These are phyloP conservation scores for Salarias fasciatus DNA, from an alignment of 2,797 vertebrate genomes.

Conservation along the genomic window DNA sequence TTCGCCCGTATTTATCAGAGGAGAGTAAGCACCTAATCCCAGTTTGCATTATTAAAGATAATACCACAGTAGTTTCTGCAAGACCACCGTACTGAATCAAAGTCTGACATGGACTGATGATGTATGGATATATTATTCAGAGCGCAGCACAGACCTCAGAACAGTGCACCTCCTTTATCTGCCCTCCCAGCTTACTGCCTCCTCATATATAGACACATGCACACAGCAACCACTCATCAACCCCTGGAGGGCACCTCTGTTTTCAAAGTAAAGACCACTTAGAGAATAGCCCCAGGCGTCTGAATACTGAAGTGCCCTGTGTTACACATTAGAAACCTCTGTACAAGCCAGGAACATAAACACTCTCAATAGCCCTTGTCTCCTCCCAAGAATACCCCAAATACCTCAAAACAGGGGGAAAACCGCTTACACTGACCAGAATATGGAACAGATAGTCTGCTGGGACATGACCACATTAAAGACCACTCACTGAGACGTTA, in stretches of 20 bases:
- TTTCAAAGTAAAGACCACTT: constrained; percentile 88
- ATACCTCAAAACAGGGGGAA: constrained; percentile 60
- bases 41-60: constrained; percentile 86
- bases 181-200: constrained; percentile 60
- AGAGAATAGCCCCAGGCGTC: constrained; percentile 83
- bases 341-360: constrained; percentile 76
- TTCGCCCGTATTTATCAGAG: constrained; percentile 82
- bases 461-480: constrained; percentile 62
- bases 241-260: constrained; percentile 84
- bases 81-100: constrained; percentile 82
- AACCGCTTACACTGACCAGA: constrained; percentile 41
- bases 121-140: constrained; percentile 86
- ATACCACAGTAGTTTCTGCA: constrained; percentile 79
- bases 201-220: constrained; percentile 61
- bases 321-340: constrained; percentile 77
- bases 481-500: constrained; percentile 43
- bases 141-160: constrained; percentile 66
- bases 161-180: constrained; percentile 65
- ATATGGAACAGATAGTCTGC: constrained; percentile 56
- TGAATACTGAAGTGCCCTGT: constrained; percentile 76
- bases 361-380: constrained; percentile 72
- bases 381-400: constrained; percentile 71
- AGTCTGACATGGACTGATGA: constrained; percentile 79
- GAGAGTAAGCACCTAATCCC: constrained; percentile 79
- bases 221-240: constrained; percentile 73